Base-by-base conservation (phyloP, 1,140 invertebrate species). In the Heliconius himera region DNA sequence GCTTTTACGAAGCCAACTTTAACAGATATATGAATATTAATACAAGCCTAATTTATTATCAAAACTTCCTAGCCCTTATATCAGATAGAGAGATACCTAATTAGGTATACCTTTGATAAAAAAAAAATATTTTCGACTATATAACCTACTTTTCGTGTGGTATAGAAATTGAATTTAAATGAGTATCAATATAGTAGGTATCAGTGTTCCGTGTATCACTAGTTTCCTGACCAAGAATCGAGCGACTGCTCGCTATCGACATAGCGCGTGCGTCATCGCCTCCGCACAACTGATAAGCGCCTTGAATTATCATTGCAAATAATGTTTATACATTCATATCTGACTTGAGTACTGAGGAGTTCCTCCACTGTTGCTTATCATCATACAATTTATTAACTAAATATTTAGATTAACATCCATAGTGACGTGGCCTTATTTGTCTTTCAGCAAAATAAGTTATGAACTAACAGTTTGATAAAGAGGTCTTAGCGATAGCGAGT, bases 291-390 rank as follows among this genome's bases (percentile, higher is more conserved):
- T 93, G 93, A 94, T 94, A 94, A 94, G 90, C 90, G 86, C 86
- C 87, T 88, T 91, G 88, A 93, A 93, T 94, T 93, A 93, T 93
- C 91, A 93, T 93, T 93, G 93, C 92, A 93, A 93, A 94, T 94
- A 92, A 92, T 93, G 86, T 92, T 91, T 92, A 91, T 92, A 88
- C 86, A 90, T 90, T 89, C 84, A 85, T 89, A 83, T 90, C 84
- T 87, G 84, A 81, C 81, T 85, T 82, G 85, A 85, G 83, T 82
- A 82, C 77, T 82, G 84, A 86, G 88, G 88, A 92, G 90, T 89
- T 92, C 90, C 87, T 88, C 85, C 84, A 85, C 81, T 88, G 82
- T 78, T 85, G 87, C 81, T 89, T 91, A 91, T 89, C 87, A 85
- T 83, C 72, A 81, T 73, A 79, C 82, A 85, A 84, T 84, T 86